Percentiles rank a stretch among this genome's conserved stretches.
These are phyloP conservation scores for Hyperoplus immaculatus DNA, from an alignment of 2,797 vertebrate genomes.

Conservation along the genomic window DNA sequence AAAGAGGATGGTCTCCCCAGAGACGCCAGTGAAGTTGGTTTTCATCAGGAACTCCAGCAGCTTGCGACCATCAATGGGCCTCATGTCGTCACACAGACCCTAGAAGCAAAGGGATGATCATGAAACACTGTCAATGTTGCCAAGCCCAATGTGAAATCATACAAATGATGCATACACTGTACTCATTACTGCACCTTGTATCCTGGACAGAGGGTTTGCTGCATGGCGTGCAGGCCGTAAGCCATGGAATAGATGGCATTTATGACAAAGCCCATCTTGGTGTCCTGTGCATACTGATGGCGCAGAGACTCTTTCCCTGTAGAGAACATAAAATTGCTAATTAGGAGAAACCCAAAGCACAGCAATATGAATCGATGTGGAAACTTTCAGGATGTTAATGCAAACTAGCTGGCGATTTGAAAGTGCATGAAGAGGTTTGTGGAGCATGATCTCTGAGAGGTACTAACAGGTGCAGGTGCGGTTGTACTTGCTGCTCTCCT, in stretches of 20 bases:
- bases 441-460: not conserved
- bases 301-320: slow-evolving; percentile 90
- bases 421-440: not conserved
- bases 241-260: slow-evolving; percentile 99
- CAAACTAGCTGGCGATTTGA: not conserved
- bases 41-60: slow-evolving; percentile 97
- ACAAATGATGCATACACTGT: not conserved
- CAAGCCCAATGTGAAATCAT: not conserved
- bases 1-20: slow-evolving; percentile 94
- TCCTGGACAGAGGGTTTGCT: slow-evolving; percentile 91
- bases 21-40: slow-evolving; percentile 96
- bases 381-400: not conserved
- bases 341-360: slow-evolving; percentile 14
- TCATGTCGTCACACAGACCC: slow-evolving; percentile 95
- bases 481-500: slow-evolving; percentile 92
- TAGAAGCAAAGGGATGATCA: slow-evolving; percentile 57
- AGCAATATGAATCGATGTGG: not conserved
- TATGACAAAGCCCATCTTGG: slow-evolving; percentile 99
- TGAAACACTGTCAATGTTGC: slow-evolving; percentile 1
- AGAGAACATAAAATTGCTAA: slow-evolving; percentile 34
- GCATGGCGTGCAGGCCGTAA: slow-evolving; percentile 96
- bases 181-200: slow-evolving; percentile 73
- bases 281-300: slow-evolving; percentile 96
- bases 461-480: slow-evolving; percentile 95
- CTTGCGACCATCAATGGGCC: slow-evolving; percentile 94